Conservation (phyloP, 92 coral and sea anemone genomes). For the Blastomussa wellsi region DNA sequence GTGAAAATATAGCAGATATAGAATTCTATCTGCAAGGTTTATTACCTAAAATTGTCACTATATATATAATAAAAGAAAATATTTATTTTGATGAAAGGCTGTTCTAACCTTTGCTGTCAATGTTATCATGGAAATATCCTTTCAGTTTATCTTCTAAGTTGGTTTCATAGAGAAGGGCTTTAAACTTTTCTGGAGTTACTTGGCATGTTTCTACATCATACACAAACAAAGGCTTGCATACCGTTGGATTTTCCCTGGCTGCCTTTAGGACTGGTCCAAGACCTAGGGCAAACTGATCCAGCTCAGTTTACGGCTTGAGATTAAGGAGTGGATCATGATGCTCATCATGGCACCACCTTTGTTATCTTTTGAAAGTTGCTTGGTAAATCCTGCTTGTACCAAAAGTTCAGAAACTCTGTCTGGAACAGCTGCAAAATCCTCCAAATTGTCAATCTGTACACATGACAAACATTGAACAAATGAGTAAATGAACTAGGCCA, state of each 20-base stretch:
- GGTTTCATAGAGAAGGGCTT: neutral
- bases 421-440: slow-evolving; percentile 10
- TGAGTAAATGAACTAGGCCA: too few relatives aligned
- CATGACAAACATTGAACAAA: too few relatives aligned
- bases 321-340: slow-evolving; percentile 11
- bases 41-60: too few relatives aligned
- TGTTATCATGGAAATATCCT: slow-evolving; percentile 18
- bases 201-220: neutral
- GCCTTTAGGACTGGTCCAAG: slow-evolving; percentile 22
- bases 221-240: slow-evolving; percentile 22
- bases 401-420: neutral
- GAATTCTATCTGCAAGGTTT: too few relatives aligned
- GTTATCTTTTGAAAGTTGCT: slow-evolving; percentile 11
- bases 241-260: neutral
- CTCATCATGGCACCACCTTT: slow-evolving; percentile 18
- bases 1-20: too few relatives aligned
- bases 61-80: too few relatives aligned
- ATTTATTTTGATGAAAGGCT: neutral
- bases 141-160: neutral
- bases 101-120: slow-evolving; percentile 25
- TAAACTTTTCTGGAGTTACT: neutral
- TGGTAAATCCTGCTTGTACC: slow-evolving; percentile 28
- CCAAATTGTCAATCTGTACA: too few relatives aligned
- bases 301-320: slow-evolving; percentile 34
- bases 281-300: slow-evolving; percentile 30